These are phyloP conservation scores for Apantesis nais DNA, from an alignment of 2,888 invertebrate species.

Conservation along the genomic window DNA sequence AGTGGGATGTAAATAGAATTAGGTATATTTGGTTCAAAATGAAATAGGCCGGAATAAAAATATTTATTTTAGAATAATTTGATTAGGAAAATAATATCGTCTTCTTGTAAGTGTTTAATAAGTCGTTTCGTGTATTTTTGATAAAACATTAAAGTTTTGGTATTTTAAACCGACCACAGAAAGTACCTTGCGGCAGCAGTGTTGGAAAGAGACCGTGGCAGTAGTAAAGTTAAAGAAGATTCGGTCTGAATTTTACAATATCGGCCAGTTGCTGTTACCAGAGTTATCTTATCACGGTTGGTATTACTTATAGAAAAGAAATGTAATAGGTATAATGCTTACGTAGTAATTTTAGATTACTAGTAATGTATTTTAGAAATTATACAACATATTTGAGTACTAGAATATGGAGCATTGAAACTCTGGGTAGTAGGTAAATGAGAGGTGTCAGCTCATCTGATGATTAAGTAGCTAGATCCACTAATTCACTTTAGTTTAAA, in stretches of 20 bases:
- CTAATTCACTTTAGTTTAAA: not conserved
- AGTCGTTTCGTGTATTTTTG: not conserved
- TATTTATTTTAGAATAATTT: not conserved
- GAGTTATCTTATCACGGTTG: not conserved
- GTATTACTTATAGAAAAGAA: not conserved
- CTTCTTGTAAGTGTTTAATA: not conserved
- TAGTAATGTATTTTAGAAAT: not conserved
- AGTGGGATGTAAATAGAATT: constrained; percentile 5
- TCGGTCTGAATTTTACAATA: not conserved
- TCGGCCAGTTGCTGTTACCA: not conserved
- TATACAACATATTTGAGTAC: not conserved
- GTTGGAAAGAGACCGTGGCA: not conserved
- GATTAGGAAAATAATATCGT: not conserved
- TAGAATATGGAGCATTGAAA: not conserved
- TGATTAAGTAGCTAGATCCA: not conserved
- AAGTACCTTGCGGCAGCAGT: not conserved
- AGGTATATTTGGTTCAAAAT: constrained; percentile 21
- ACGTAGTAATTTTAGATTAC: not conserved
- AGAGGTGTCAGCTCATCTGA: not conserved
- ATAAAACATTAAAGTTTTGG: not conserved
- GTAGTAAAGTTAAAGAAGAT: not conserved
- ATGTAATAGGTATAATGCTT: not conserved
- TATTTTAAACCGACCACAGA: not conserved
- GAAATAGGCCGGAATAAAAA: constrained; percentile 24
- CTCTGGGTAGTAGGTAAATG: not conserved